Evolutionary conservation across 2,888 invertebrate genomes (phyloP).

Genomic region (Stomorhina lunata): DNA sequence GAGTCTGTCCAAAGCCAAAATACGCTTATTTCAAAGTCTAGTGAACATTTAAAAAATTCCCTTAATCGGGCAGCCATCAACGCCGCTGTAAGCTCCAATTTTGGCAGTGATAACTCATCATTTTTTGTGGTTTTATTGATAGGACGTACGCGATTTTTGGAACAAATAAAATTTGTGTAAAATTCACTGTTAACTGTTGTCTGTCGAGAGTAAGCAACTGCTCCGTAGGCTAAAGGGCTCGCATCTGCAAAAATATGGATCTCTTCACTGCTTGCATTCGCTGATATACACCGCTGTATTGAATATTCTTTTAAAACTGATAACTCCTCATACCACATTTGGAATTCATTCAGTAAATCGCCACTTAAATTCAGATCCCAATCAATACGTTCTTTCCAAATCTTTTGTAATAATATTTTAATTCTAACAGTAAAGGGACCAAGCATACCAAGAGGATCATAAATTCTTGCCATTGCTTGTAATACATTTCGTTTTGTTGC

Average conservation of each 20-base stretch:
- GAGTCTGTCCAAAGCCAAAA: constrained; percentile 38
- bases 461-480: constrained; percentile 49
- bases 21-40: constrained; percentile 41
- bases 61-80: constrained; percentile 42
- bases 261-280: background rate
- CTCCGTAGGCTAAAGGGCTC: constrained; percentile 58
- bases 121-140: constrained; percentile 16
- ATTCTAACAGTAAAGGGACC: constrained; percentile 57
- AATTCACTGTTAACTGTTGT: constrained; percentile 7
- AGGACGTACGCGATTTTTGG: constrained; percentile 7
- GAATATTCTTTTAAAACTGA: constrained; percentile 6
- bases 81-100: constrained; percentile 46
- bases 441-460: constrained; percentile 53
- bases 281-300: constrained; percentile 32
- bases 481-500: constrained; percentile 54
- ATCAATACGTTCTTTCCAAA: constrained; percentile 28
- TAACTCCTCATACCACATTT: constrained; percentile 23
- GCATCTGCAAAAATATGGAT: constrained; percentile 53
- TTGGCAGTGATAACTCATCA: constrained; percentile 5
- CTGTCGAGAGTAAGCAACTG: constrained; percentile 50
- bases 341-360: constrained; percentile 20
- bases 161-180: constrained; percentile 22
- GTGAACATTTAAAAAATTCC: background rate
- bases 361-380: constrained; percentile 43
- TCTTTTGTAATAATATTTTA: constrained; percentile 53